Evolutionary conservation across 92 coral and sea anemone genomes (phyloP).

Genomic region (Heteractis magnifica): DNA sequence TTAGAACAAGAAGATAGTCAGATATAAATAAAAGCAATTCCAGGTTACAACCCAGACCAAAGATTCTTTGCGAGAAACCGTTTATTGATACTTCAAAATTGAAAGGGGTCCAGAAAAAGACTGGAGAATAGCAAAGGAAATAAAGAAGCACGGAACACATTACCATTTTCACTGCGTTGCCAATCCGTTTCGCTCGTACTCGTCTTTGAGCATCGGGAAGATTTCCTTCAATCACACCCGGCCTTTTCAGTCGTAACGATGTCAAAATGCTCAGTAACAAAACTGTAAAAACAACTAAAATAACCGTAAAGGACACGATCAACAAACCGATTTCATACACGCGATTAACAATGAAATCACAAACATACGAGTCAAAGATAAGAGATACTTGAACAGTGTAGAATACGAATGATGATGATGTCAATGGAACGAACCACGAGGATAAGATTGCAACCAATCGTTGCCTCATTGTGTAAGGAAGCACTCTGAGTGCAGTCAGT

Average conservation of each 20-base stretch:
- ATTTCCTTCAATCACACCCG: neutral
- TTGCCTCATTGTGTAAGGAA: neutral
- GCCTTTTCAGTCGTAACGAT: neutral
- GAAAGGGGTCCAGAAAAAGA: neutral
- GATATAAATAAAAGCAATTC: neutral
- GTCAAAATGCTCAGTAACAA: neutral
- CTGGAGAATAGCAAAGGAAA: neutral
- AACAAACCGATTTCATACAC: neutral
- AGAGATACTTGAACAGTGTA: neutral
- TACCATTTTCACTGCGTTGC: conserved; percentile 6
- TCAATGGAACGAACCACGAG: neutral
- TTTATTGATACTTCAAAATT: neutral
- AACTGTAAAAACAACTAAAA: neutral
- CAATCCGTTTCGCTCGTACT: conserved; percentile 7
- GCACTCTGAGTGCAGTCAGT: neutral
- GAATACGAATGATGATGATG: neutral
- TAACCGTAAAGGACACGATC: neutral
- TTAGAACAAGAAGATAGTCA: neutral
- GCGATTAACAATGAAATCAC: neutral
- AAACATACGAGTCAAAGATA: too few relatives aligned
- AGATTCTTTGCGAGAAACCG: neutral
- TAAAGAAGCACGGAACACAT: conserved; percentile 9
- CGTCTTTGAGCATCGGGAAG: neutral
- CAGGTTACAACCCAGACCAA: neutral
- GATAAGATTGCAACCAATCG: neutral